Conservation (phyloP, 1,140 invertebrate genomes). For the Drosophila melanica region DNA sequence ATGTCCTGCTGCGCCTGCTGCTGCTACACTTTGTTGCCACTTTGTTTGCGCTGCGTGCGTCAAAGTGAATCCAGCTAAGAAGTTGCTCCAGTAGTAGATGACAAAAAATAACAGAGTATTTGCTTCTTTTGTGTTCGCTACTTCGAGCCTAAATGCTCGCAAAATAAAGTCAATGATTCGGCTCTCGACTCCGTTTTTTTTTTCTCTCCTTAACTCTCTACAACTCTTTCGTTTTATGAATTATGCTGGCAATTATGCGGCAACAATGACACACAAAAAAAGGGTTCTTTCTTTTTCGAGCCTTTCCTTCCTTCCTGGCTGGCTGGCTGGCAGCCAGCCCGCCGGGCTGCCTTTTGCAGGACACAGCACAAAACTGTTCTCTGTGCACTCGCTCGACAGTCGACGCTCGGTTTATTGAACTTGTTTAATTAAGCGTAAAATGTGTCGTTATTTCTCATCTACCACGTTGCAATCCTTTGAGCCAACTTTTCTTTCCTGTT, state of each 20-base stretch:
- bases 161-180: conserved; percentile 77
- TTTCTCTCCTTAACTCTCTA: conserved; percentile 5
- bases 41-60: conserved; percentile 51
- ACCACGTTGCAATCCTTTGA: conserved; percentile 15
- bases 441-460: conserved; percentile 68
- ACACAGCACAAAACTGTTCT: background rate
- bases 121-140: conserved; percentile 60
- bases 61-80: conserved; percentile 28
- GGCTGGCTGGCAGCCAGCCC: background rate
- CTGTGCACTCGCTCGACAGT: conserved; percentile 16
- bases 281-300: conserved; percentile 19
- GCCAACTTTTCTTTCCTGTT: conserved; percentile 12
- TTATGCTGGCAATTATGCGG: conserved; percentile 78
- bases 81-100: background rate
- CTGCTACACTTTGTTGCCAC: conserved; percentile 49
- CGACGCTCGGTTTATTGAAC: conserved; percentile 73
- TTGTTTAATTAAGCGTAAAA: conserved; percentile 79
- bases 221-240: conserved; percentile 64
- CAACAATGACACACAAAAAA: conserved; percentile 62
- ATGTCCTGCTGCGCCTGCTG: conserved; percentile 31
- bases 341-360: conserved; percentile 4
- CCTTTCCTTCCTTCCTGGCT: conserved; percentile 5
- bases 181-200: conserved; percentile 13
- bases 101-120: conserved; percentile 34
- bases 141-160: conserved; percentile 63